Evolutionary conservation across 2,888 invertebrate genomes (phyloP).

Genomic region (Polia nebulosa): DNA sequence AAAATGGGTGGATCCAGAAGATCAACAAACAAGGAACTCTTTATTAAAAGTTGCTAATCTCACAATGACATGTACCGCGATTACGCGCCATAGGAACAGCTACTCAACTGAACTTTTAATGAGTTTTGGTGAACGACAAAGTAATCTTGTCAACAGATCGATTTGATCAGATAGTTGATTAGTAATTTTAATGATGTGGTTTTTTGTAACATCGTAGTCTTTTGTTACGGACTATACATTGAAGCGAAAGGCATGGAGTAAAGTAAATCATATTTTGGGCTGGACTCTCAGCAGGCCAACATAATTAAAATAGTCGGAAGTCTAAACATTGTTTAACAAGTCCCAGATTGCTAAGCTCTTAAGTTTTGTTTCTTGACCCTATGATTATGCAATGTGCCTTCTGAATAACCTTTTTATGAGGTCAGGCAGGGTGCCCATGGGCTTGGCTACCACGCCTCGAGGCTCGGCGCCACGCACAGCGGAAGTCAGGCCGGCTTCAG

Average conservation of each 20-base stretch:
- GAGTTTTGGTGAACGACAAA: constrained; percentile 24
- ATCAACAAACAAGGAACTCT: constrained; percentile 32
- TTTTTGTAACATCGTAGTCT: not conserved
- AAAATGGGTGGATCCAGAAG: constrained; percentile 45
- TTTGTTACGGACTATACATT: not conserved
- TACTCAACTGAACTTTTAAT: constrained; percentile 30
- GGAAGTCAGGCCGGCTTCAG: constrained; percentile 61
- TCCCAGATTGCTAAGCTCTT: not conserved
- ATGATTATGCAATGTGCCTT: constrained; percentile 21
- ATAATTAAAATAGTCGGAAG: not conserved
- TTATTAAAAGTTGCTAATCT: constrained; percentile 37
- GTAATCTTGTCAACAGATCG: constrained; percentile 11
- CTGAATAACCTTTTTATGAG: constrained; percentile 49
- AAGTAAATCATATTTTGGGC: not conserved
- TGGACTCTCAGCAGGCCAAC: not conserved
- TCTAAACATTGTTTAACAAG: not conserved
- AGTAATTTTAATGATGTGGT: not conserved
- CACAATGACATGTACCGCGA: constrained; percentile 10
- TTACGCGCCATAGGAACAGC: not conserved
- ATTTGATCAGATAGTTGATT: constrained; percentile 10
- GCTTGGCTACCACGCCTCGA: constrained; percentile 71
- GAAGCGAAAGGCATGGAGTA: not conserved
- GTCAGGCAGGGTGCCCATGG: constrained; percentile 51
- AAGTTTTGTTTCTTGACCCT: not conserved
- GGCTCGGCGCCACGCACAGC: constrained; percentile 66